These are phyloP conservation scores for Rhynchotus rufescens DNA, from an alignment of 2,797 vertebrate genomes.

Conservation along the genomic window DNA sequence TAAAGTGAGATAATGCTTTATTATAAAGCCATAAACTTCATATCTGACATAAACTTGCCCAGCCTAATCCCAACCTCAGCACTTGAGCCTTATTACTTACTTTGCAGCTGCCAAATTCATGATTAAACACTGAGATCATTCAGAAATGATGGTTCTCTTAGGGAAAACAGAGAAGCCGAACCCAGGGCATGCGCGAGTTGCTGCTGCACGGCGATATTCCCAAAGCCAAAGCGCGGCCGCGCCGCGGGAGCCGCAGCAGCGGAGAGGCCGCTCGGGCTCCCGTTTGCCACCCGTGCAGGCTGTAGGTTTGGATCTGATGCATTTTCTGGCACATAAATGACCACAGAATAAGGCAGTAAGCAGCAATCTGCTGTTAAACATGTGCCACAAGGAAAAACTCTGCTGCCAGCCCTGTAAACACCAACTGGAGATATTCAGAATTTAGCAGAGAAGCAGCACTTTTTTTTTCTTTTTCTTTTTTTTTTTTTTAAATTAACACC, in stretches of 20 bases:
- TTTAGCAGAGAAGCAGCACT: neutral
- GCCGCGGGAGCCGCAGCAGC: neutral
- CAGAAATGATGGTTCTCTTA: neutral
- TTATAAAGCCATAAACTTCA: neutral
- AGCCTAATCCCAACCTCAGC: neutral
- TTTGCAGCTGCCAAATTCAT: neutral
- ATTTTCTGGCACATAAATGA: neutral
- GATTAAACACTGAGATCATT: neutral
- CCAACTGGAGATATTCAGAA: neutral
- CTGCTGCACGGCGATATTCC: neutral
- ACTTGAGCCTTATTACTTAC: neutral
- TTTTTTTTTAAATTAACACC: neutral
- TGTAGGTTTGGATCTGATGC: neutral
- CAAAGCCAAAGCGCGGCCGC: neutral
- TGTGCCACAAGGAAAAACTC: neutral
- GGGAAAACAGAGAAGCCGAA: neutral
- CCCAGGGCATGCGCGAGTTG: neutral
- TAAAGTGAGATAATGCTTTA: neutral
- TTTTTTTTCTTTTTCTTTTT: neutral
- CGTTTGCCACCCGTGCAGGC: neutral
- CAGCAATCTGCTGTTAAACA: neutral
- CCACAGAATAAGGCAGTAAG: accelerated
- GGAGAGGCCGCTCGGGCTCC: neutral
- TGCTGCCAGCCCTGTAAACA: neutral
- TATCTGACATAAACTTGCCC: neutral